Evolutionary conservation across 2,888 invertebrate species (phyloP), one percentile per base, ranked within the genome.

Genomic region (Apamea sordens): DNA sequence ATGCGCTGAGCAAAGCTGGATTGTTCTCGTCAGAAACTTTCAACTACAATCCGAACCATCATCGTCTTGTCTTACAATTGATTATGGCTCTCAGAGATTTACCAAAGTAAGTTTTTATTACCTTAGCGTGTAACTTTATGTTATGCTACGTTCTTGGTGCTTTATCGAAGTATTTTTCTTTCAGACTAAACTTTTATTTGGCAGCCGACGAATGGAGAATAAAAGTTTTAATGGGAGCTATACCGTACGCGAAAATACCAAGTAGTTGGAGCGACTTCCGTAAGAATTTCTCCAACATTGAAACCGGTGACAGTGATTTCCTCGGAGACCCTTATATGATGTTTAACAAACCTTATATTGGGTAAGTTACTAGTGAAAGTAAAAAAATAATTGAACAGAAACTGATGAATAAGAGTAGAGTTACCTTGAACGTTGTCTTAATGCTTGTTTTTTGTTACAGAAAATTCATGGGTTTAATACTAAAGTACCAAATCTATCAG

Each of bases 401-500:
- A 44, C 24, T 41, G 32, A 44, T n/a, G 7, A 61, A 53, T 53
- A 44, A 36, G 13, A 41, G 36, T 53, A 50, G 6, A 41, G 36
- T 63, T 80, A 24, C 21, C 2, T 68, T 41, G 6, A 32, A 18
- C 7, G 6, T 63, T 36, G 6, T 24, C 15, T 6, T 61, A 71
- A 36, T 21, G 1, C 11, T 13, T 65, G 11, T 36, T 65, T 65
- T 71, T 76, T 74, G 73, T 96, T 96, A 41, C 92, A 97, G 97
- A 61, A 97, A 97, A 94, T 97, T 97, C 86, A 94, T 97, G 93
- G 97, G 97, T 1, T 90, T 95, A 1, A 95, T 97, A 79, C 88
- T 97, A 36, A 97, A 97, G 88, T 97, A 97, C 88, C 97, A 97
- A 93, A 93, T 97, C 32, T 95, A 97, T 76, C 96, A 97, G 83